Evolutionary conservation across 1,140 invertebrate genomes (phyloP).

Genomic region (Drosophila bocqueti): DNA sequence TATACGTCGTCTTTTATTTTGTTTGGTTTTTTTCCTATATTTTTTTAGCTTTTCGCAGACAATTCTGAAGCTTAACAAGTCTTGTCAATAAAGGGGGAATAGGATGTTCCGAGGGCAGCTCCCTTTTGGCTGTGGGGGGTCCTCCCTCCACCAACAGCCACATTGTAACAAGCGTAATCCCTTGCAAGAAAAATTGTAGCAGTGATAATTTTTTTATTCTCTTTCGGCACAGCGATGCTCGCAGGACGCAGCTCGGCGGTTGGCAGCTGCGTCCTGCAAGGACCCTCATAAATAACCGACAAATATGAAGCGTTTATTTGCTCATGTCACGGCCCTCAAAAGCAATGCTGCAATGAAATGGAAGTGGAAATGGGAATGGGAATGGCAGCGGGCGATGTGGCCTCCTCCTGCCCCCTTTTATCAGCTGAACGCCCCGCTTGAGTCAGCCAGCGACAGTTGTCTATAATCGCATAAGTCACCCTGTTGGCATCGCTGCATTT

Average conservation of each 20-base stretch:
- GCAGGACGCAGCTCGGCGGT: constrained; percentile 25
- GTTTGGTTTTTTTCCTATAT: constrained; percentile 4
- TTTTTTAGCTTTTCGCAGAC: constrained; percentile 60
- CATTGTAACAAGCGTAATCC: constrained; percentile 76
- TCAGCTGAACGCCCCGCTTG: constrained; percentile 20
- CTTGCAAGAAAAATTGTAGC: constrained; percentile 76
- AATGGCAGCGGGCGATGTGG: constrained; percentile 39
- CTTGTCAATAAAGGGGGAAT: constrained; percentile 65
- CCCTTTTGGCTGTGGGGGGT: constrained; percentile 1
- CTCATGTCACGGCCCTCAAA: constrained; percentile 78
- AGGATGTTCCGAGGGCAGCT: constrained; percentile 12
- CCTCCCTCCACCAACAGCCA: constrained; percentile 5
- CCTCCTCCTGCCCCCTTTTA: constrained; percentile 7
- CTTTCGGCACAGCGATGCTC: constrained; percentile 22
- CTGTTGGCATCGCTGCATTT: constrained; percentile 81
- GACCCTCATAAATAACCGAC: constrained; percentile 83
- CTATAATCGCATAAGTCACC: constrained; percentile 85
- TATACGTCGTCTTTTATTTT: constrained; percentile 40
- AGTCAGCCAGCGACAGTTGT: constrained; percentile 69
- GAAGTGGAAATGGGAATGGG: constrained; percentile 68
- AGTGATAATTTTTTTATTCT: constrained; percentile 76
- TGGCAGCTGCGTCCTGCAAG: constrained; percentile 78
- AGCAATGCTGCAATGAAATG: constrained; percentile 57
- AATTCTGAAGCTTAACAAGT: constrained; percentile 73
- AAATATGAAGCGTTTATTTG: constrained; percentile 85